Evolutionary conservation across 2,113 vertebrate genomes (phyloP).

Genomic region (Zootoca vivipara): DNA sequence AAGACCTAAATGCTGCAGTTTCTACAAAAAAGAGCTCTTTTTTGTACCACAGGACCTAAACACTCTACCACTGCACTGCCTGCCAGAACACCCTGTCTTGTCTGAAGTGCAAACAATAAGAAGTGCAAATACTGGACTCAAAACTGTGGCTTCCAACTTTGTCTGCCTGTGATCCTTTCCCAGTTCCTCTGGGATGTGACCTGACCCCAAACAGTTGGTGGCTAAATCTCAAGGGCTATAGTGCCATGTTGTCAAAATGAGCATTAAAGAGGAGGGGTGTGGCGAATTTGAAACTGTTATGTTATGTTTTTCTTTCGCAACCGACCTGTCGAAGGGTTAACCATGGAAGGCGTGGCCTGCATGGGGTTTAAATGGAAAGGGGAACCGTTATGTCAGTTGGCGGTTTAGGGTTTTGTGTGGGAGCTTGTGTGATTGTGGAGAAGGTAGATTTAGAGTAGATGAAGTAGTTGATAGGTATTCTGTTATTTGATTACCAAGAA

Average conservation of each 20-base stretch:
- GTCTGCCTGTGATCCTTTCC: background rate
- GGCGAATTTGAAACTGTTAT: no score
- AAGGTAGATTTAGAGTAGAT: no score
- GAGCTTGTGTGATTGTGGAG: no score
- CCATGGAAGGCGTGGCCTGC: no score
- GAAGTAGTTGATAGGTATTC: no score
- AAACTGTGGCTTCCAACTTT: background rate
- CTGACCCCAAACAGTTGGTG: background rate
- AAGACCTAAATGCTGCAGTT: no score
- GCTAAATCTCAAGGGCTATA: background rate
- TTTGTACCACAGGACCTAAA: background rate
- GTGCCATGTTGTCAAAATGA: background rate
- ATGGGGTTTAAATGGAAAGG: no score
- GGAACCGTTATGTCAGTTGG: no score
- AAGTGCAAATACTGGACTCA: background rate
- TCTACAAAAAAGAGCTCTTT: background rate
- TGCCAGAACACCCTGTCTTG: background rate
- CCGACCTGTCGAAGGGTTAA: no score
- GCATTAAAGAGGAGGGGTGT: background rate
- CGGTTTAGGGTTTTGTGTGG: no score
- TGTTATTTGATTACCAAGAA: no score
- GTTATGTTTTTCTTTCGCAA: no score
- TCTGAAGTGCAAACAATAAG: background rate
- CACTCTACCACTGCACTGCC: background rate
- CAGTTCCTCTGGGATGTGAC: background rate